Base-by-base conservation (phyloP, 2,888 invertebrate species). In the Asteroscopus sphinx region DNA sequence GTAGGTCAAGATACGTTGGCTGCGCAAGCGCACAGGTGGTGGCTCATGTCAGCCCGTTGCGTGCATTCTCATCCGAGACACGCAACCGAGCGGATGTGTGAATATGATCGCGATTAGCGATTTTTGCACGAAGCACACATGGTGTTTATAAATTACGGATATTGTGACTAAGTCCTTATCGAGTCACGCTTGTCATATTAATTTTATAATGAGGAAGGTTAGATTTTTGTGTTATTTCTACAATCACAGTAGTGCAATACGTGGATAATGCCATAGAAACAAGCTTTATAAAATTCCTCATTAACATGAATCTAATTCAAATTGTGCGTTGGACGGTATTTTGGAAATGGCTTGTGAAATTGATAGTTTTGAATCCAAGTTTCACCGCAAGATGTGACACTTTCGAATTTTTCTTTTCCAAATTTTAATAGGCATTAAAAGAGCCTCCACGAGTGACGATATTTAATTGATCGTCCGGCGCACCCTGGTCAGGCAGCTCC, bases 41-140 rank as follows among this genome's bases (percentile, higher is more conserved):
- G 64, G 45, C 52, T 21, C 21, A 21, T 28, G 30, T 16, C 41
- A 15, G 44, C 35, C 49, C 45, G 55, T 66, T 71, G 75, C 67
- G 64, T 71, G 68, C 60, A 78, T 64, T 66, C 68, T 58, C 45
- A 48, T 15, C 51, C 15, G 56, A 58, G 45, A 57, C 79, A 81
- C 79, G 82, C 77, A 73, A 76, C 52, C 36, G 49, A 33, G 47
- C 80, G 81, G 81, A 82, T 80, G 77, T 74, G 72, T 65, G 63
- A 66, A 75, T 76, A 75, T 73, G 65, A 59, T 54, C 54, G 67
- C 69, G 55, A 46, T 58, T 33, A 48, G 40, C 59, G 45, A 70
- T 61, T 63, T 69, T 63, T 59, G 68, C 68, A 66, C 57, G 59
- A 40, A 44, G 48, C 61, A 15, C 59, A 68, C 41, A 71, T 72